Evolutionary conservation across 2,888 invertebrate species (phyloP), one percentile per base, ranked within the genome.

Genomic region (Pseudeuparius sepicola): DNA sequence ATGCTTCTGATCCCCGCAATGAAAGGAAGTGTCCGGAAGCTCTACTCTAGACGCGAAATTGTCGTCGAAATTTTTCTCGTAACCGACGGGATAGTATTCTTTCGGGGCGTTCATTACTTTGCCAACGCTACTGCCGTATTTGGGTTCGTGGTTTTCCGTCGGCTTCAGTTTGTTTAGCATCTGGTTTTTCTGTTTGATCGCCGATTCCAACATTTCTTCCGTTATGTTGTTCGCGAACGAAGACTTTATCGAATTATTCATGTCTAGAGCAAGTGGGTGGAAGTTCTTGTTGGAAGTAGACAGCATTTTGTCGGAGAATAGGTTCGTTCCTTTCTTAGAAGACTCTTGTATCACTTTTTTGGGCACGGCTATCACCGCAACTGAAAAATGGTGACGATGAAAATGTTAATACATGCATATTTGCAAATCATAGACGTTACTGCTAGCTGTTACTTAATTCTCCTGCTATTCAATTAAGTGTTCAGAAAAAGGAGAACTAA

Each of bases 101-200:
- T 79, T 75, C 0, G 88, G 88, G 0, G 88, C 87, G 55, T 88
- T 88, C 88, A 88, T 88, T 3, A 88, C 87, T 65, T 85, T 65
- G 4, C 61, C 62, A 6, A 58, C 55, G 35, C 57, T 59, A 20
- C 51, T 56, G 14, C 53, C 51, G 18, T 52, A 49, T 33, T 51
- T 51, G 52, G 39, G 65, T 1, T 67, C 66, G 0, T 67, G 53
- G 9, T 35, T 42, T n/a, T 18, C 15, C 11, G 15, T 10, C 4
- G 57, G 34, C 44, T 52, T 46, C 3, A 43, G 33, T 13, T 39
- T 41, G 7, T 24, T 16, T n/a, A 77, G 52, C 41, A 80, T 53
- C 55, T 83, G 80, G 45, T 82, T 79, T 26, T 78, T 66, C 46
- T 78, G 60, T 3, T 75, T 65, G 33, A 86, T 77, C 1, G 84